phyloP scores from a whole-genome alignment of 1,140 invertebrate species.

The Bombus huntii region DNA sequence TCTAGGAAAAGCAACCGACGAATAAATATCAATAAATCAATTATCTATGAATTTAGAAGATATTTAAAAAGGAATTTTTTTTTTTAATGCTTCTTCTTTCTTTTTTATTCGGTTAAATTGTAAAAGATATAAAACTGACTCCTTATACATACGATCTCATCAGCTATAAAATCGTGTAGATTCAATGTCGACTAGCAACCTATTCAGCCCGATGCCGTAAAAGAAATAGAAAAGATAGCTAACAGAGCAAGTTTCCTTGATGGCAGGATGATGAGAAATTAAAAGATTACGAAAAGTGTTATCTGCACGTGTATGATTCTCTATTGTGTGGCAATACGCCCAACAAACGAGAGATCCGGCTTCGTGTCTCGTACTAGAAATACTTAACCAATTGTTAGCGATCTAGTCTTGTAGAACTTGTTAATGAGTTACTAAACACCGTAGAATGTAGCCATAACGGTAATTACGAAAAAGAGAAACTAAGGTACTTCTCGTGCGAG shows the following conservation, averaged over 20 bases:
- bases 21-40: too few species aligned
- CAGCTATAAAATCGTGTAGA: neutral
- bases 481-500: neutral
- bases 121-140: too few species aligned
- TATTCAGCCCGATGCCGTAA: neutral
- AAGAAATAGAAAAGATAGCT: neutral
- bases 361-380: neutral
- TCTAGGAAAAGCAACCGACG: too few species aligned
- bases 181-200: neutral
- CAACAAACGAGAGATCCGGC: constrained; percentile 10
- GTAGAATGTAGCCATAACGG: neutral
- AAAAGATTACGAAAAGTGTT: neutral
- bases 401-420: neutral
- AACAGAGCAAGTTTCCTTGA: neutral
- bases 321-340: neutral
- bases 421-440: neutral
- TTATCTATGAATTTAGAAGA: too few species aligned
- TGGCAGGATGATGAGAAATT: neutral
- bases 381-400: neutral
- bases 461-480: neutral
- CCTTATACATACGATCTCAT: too few species aligned
- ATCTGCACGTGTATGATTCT: neutral
- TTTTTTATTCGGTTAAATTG: too few species aligned
- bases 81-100: too few species aligned
- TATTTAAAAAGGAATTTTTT: too few species aligned